These are phyloP conservation scores for Chunga burmeisteri DNA, from an alignment of 2,113 vertebrate species.

Conservation along the genomic window DNA sequence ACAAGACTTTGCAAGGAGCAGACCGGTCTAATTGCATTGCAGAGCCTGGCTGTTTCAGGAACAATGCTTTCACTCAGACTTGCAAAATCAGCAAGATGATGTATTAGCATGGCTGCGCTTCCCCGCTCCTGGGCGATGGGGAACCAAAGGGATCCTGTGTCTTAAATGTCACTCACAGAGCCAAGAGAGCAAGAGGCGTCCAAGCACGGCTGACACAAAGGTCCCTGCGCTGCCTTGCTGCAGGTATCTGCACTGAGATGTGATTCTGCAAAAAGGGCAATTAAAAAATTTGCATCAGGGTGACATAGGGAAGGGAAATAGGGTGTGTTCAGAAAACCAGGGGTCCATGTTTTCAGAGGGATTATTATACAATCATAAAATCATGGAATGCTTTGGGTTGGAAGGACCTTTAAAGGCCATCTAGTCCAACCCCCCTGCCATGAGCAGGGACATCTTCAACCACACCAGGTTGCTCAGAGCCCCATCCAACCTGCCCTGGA, in stretches of 20 bases:
- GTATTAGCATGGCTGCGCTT: not conserved
- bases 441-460: not conserved
- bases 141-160: not conserved
- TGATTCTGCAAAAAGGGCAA: not conserved
- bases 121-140: not conserved
- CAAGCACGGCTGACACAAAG: not conserved
- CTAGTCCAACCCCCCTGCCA: too few species aligned
- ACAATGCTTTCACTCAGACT: not conserved
- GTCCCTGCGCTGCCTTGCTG: not conserved
- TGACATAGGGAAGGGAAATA: not conserved
- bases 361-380: not conserved
- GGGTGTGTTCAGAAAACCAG: not conserved
- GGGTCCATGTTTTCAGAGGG: not conserved
- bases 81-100: constrained; percentile 28
- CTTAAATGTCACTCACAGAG: not conserved
- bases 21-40: not conserved
- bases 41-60: not conserved
- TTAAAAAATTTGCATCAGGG: not conserved
- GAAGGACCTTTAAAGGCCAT: not conserved
- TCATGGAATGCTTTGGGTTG: not conserved
- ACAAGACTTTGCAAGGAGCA: constrained; percentile 9
- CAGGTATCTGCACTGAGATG: not conserved
- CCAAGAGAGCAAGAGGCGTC: not conserved
- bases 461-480: not conserved
- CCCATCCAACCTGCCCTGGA: not conserved